A percentile compares a stretch with the other conserved stretches of the same genome.
These are phyloP conservation scores for Amphiprion ocellaris DNA, from an alignment of 2,113 vertebrate genomes.

Conservation along the genomic window DNA sequence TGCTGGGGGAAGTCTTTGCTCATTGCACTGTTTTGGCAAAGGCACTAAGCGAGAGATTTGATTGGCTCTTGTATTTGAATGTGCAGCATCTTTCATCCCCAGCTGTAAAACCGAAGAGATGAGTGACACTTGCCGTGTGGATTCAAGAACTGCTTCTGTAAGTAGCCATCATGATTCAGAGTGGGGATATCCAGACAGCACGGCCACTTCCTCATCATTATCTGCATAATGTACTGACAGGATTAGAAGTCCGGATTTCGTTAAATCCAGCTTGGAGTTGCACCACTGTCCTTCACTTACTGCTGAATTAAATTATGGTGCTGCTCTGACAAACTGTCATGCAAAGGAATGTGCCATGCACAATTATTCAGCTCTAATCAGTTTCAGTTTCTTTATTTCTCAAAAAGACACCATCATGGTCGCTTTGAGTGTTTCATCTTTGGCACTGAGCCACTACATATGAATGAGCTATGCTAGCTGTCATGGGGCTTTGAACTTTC, in stretches of 20 bases:
- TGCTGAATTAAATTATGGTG: slow-evolving; percentile 24
- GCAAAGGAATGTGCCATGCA: not conserved
- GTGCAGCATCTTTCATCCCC: not conserved
- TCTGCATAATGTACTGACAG: slow-evolving; percentile 45
- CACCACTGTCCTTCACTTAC: slow-evolving; percentile 24
- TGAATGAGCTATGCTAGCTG: slow-evolving; percentile 26
- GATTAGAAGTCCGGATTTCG: slow-evolving; percentile 39
- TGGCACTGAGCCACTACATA: slow-evolving; percentile 18
- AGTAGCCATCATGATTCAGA: slow-evolving; percentile 35
- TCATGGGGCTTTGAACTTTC: slow-evolving; percentile 18
- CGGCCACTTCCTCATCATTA: slow-evolving; percentile 19
- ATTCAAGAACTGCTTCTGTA: slow-evolving; percentile 22
- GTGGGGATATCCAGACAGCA: slow-evolving; percentile 18
- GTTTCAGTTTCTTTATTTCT: slow-evolving; percentile 10
- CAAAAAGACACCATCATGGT: slow-evolving; percentile 4
- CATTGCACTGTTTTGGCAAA: not conserved
- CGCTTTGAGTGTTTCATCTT: slow-evolving; percentile 15
- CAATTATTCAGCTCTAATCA: slow-evolving; percentile 24
- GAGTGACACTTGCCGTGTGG: slow-evolving; percentile 18
- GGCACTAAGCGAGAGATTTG: slow-evolving; percentile 4
- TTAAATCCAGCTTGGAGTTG: slow-evolving; percentile 36
- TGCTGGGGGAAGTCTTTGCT: slow-evolving; percentile 2
- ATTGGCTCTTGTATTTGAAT: slow-evolving; percentile 18
- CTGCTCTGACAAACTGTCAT: slow-evolving; percentile 24
- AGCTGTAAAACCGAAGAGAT: slow-evolving; percentile 28